Conservation (phyloP, 2,888 invertebrate species). For the Erebia aethiops region DNA sequence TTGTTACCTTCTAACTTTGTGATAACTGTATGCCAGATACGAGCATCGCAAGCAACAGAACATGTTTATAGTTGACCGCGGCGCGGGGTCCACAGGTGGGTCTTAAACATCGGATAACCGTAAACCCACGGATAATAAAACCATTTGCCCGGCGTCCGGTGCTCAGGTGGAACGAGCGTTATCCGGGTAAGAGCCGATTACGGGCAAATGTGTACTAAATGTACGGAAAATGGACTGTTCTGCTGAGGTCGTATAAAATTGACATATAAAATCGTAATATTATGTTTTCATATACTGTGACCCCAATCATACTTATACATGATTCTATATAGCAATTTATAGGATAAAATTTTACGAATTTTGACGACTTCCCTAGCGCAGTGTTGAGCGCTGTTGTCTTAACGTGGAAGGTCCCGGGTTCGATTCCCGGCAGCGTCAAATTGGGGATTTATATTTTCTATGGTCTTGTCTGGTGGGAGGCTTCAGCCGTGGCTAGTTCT, state of each 20-base stretch:
- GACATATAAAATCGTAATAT: not conserved
- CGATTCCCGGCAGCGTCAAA: too few species aligned
- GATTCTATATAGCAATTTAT: not conserved
- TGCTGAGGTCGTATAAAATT: not conserved
- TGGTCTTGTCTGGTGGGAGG: too few species aligned
- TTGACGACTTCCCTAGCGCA: too few species aligned
- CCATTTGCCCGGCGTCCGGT: conserved; percentile 56
- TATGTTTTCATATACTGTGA: not conserved
- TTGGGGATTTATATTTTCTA: too few species aligned
- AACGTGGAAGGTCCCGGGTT: too few species aligned
- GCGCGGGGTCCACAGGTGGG: conserved; percentile 55
- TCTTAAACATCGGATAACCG: conserved; percentile 49
- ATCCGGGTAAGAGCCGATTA: conserved; percentile 19
- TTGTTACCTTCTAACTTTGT: not conserved
- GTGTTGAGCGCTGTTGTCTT: too few species aligned
- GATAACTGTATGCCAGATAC: not conserved
- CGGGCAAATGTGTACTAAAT: not conserved
- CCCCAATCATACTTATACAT: not conserved
- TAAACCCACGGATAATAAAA: conserved; percentile 58
- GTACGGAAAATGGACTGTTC: conserved; percentile 8
- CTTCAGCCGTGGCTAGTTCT: too few species aligned
- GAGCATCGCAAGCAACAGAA: conserved; percentile 2
- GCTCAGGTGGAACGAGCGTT: conserved; percentile 45
- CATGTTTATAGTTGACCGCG: conserved; percentile 6
- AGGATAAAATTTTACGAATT: not conserved